These are phyloP conservation scores for Eupithecia insigniata DNA, from an alignment of 2,888 invertebrate species.

Conservation along the genomic window DNA sequence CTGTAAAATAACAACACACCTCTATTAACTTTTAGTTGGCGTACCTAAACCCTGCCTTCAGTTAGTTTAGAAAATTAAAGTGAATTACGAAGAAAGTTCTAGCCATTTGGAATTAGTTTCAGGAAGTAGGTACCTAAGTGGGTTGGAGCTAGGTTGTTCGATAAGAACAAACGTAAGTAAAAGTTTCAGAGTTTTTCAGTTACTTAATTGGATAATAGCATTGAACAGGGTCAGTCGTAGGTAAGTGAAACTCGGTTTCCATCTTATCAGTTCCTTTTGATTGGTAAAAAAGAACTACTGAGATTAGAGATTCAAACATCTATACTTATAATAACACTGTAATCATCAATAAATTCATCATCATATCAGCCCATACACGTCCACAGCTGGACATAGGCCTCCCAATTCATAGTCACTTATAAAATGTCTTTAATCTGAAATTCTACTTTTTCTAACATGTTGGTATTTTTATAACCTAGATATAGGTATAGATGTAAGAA, in stretches of 20 bases:
- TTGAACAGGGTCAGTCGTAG: not conserved
- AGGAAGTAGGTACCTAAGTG: not conserved
- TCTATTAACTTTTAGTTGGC: conserved; percentile 1
- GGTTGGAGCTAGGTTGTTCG: not conserved
- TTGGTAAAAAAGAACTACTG: too few species aligned
- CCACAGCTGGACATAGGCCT: too few species aligned
- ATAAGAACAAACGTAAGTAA: conserved; percentile 8
- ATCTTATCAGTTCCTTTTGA: too few species aligned
- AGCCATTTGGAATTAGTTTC: conserved; percentile 8
- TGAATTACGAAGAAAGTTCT: conserved; percentile 8
- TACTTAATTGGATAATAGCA: not conserved
- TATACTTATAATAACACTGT: too few species aligned
- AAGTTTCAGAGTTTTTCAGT: not conserved
- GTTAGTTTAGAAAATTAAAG: conserved; percentile 8
- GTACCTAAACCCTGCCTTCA: not conserved
- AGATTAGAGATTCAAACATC: too few species aligned
- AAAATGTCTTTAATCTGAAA: too few species aligned
- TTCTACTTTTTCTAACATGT: too few species aligned
- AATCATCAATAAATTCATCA: too few species aligned
- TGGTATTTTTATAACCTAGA: too few species aligned
- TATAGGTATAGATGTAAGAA: too few species aligned
- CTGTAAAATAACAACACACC: not conserved
- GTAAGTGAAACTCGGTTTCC: not conserved
- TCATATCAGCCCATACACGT: too few species aligned
- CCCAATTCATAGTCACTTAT: too few species aligned